A percentile compares a stretch with the other conserved stretches of the same genome.
phyloP scores from a whole-genome alignment of 2,888 invertebrate genomes.

The Thymelicus sylvestris region DNA sequence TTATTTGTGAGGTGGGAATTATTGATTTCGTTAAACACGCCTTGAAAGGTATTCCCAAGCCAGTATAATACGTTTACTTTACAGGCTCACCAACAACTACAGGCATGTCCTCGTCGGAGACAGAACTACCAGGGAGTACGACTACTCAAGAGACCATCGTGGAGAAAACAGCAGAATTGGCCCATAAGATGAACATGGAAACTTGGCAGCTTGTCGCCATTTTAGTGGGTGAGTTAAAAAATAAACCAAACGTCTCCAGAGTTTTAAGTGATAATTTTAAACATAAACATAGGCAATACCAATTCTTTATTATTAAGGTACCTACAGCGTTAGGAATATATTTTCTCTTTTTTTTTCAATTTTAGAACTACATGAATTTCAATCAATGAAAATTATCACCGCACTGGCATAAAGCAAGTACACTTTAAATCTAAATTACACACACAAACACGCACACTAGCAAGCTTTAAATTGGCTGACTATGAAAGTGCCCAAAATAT shows the following conservation, averaged over 20 bases:
- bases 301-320: no score
- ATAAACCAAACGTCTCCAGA: not conserved
- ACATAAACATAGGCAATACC: no score
- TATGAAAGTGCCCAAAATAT: not conserved
- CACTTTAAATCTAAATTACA: not conserved
- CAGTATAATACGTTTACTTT: conserved; percentile 2
- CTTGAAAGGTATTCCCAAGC: not conserved
- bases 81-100: conserved; percentile 38
- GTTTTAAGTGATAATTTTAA: not conserved
- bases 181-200: conserved; percentile 91
- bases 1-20: no score
- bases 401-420: not conserved
- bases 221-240: conserved; percentile 88
- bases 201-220: conserved; percentile 94
- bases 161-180: conserved; percentile 86
- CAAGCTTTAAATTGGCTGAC: no score
- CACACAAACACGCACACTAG: not conserved
- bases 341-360: no score
- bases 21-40: no score
- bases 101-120: conserved; percentile 44
- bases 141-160: conserved; percentile 79
- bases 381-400: not conserved
- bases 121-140: conserved; percentile 52
- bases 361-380: no score
- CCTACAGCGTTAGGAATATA: no score